Base-by-base conservation (phyloP, 2,797 vertebrate species). In the Nothura maculosa region DNA sequence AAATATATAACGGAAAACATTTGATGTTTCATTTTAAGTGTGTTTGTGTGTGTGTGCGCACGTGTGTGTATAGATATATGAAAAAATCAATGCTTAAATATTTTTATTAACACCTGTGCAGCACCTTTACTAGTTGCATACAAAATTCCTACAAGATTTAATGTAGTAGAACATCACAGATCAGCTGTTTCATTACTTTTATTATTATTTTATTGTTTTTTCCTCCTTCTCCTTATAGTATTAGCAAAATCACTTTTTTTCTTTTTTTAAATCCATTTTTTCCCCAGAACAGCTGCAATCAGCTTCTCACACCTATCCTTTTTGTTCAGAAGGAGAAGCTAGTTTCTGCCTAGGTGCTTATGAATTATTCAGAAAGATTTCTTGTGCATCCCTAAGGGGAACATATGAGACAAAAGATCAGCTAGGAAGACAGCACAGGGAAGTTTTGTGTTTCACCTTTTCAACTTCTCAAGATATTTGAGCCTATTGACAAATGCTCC, bases 301-400 rank as follows among this genome's bases (percentile, higher is more conserved):
- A 78, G 15, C 38, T 32, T 79, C 54, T 38, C 61, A 70, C 85
- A 42, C 38, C 70, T 75, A 60, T 9, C 32, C 36, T 89, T 92
- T 96, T 91, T 95, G 66, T 97, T 95, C 68, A 85, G 88, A 96
- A 95, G 80, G 81, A 80, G 83, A 94, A 89, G 81, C 16, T 7
- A 73, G 38, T 94, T 93, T 96, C 94, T 85, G 70, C 72, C 94
- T 84, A 8, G 25, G 68, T 91, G 66, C 67, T 81, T 54, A 83
- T 98, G 83, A 97, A 98, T 98, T 97, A 98, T 98, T 97, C 95
- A 97, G 92, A 88, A 52, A 93, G 81, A 78, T 92, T 95, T 97
- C 96, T 93, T 25, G 9, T 96, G 84, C 89, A 72, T 96, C 95
- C 95, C 96, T 92, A 77, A 96, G 90, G 94, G 91, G 76, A 97